A percentile compares a stretch with the other conserved stretches of the same genome.
Conservation (phyloP, 2,888 invertebrate genomes). For the Drosophila pegasa region DNA sequence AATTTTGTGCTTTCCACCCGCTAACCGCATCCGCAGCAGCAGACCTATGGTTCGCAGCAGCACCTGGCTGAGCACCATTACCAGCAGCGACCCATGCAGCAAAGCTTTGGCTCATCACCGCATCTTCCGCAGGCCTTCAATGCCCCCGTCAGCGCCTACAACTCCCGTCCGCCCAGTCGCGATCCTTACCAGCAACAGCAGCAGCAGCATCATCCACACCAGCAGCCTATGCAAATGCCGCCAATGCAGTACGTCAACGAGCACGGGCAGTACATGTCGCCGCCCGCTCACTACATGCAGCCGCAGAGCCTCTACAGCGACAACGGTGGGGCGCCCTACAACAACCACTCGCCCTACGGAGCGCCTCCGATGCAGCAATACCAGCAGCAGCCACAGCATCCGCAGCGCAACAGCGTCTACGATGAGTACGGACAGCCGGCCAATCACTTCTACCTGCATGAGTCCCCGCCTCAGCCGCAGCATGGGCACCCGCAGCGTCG, state of each 20-base stretch:
- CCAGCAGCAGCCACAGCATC: slow-evolving; percentile 81
- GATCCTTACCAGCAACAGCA: slow-evolving; percentile 83
- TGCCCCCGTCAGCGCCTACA: slow-evolving; percentile 79
- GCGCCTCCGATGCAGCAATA: slow-evolving; percentile 84
- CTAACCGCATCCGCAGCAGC: slow-evolving; percentile 78
- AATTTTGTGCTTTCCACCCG: slow-evolving; percentile 16
- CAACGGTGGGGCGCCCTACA: slow-evolving; percentile 82
- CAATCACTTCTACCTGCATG: slow-evolving; percentile 91
- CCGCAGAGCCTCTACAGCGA: slow-evolving; percentile 84
- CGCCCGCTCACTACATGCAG: slow-evolving; percentile 78
- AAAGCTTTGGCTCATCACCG: slow-evolving; percentile 84
- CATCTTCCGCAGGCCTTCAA: slow-evolving; percentile 84
- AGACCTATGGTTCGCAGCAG: slow-evolving; percentile 86
- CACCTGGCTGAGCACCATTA: slow-evolving; percentile 85
- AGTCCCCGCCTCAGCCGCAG: slow-evolving; percentile 85
- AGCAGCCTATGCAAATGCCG: slow-evolving; percentile 55
- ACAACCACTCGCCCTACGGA: slow-evolving; percentile 73
- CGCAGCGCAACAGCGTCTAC: slow-evolving; percentile 86
- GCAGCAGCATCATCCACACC: slow-evolving; percentile 68
- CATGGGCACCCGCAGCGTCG: slow-evolving; percentile 86
- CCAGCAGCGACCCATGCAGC: slow-evolving; percentile 82
- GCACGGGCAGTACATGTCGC: slow-evolving; percentile 83
- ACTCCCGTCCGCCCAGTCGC: slow-evolving; percentile 84
- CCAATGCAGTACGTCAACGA: slow-evolving; percentile 85
- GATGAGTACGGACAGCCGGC: slow-evolving; percentile 85